Conservation (phyloP, 1,140 invertebrate genomes). For the Pollicipes pollicipes region DNA sequence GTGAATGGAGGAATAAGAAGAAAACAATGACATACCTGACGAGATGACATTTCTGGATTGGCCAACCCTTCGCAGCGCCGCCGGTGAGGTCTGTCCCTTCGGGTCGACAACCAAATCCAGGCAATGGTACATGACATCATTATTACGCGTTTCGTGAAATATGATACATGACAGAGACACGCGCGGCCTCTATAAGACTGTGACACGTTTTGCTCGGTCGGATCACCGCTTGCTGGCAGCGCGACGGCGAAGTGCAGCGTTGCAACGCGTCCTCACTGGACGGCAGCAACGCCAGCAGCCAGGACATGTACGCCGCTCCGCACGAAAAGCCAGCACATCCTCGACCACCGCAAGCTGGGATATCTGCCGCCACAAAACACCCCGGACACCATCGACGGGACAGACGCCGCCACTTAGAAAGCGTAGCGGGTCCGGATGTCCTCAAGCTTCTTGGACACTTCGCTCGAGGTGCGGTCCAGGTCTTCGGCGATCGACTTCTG, state of each 20-base stretch:
- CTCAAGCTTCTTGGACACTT: conserved; percentile 90
- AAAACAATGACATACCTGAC: no score
- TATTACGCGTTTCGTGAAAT: not conserved
- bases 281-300: no score
- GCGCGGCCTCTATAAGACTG: not conserved
- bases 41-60: no score
- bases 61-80: not conserved
- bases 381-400: not conserved
- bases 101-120: not conserved
- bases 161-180: not conserved
- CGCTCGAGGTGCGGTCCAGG: conserved; percentile 80
- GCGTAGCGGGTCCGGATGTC: conserved; percentile 86
- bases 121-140: not conserved
- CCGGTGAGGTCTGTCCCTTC: not conserved
- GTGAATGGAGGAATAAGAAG: no score
- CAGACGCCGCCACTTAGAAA: conserved; percentile 43
- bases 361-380: not conserved
- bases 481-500: conserved; percentile 90
- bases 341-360: not conserved
- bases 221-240: no score
- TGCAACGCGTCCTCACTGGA: no score
- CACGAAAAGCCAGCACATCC: not conserved
- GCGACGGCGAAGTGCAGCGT: no score
- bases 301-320: no score
- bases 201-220: not conserved